Evolutionary conservation across 2,888 invertebrate species (phyloP).

Genomic region (Bimastos eiseni): DNA sequence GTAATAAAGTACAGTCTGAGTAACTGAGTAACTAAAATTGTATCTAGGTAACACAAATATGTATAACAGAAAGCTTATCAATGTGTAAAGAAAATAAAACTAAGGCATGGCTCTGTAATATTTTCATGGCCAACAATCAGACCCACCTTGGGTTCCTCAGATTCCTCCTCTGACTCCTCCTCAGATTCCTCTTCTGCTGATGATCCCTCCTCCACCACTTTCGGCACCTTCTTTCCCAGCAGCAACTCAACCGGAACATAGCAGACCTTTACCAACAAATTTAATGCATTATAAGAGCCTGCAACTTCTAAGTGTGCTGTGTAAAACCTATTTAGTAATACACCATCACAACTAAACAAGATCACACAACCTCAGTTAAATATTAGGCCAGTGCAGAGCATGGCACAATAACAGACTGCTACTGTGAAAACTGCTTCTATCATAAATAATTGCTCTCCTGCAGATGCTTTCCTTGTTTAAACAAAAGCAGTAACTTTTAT

Average conservation of each 20-base stretch:
- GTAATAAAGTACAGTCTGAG: too few relatives aligned
- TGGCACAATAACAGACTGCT: too few relatives aligned
- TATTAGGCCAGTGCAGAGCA: too few relatives aligned
- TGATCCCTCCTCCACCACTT: slow-evolving; percentile 36
- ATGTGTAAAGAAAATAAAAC: background rate
- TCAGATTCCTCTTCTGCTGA: slow-evolving; percentile 37
- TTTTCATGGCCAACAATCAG: background rate
- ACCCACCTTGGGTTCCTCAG: background rate
- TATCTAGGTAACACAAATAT: background rate
- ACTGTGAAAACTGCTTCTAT: too few relatives aligned
- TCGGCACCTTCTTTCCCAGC: slow-evolving; percentile 31
- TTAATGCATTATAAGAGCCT: slow-evolving; percentile 16
- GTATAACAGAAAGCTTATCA: background rate
- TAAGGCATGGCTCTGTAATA: background rate
- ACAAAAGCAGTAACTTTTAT: background rate
- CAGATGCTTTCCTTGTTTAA: background rate
- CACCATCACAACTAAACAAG: background rate
- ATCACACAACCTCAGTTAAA: too few relatives aligned
- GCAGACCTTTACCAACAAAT: slow-evolving; percentile 39
- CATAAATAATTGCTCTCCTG: too few relatives aligned
- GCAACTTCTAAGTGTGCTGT: background rate
- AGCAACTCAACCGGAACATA: slow-evolving; percentile 44
- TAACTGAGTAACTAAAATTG: too few relatives aligned
- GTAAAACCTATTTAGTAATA: background rate
- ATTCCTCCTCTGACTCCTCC: slow-evolving; percentile 31